Conservation (phyloP, 2,797 vertebrate genomes). For the Poeciliopsis presidionis region DNA sequence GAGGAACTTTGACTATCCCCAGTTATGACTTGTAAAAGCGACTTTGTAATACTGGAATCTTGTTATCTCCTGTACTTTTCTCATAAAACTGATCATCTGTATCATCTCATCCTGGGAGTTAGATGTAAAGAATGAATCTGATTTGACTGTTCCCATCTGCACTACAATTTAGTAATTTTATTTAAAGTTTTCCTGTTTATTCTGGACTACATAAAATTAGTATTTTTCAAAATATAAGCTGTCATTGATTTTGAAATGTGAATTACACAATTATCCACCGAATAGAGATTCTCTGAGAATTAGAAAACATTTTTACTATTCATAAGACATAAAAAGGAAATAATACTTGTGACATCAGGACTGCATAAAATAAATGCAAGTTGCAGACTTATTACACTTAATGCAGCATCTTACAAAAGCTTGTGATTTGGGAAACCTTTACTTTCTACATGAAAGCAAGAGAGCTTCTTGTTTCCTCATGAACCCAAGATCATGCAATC, state of each 20-base stretch:
- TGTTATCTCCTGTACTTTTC: neutral
- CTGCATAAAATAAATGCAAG: neutral
- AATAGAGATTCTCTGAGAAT: neutral
- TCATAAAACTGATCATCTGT: neutral
- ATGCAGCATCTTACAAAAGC: neutral
- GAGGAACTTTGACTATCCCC: too few relatives aligned
- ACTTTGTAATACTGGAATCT: neutral
- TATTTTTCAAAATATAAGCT: neutral
- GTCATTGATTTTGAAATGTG: too few relatives aligned
- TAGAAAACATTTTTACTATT: neutral
- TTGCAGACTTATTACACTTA: neutral
- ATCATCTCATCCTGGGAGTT: neutral
- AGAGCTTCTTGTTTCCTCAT: neutral
- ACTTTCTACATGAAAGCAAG: neutral
- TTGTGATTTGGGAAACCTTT: neutral
- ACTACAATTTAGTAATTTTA: neutral
- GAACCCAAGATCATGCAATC: neutral
- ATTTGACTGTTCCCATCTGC: neutral
- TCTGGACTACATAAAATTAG: neutral
- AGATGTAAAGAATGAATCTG: neutral
- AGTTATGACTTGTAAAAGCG: too few relatives aligned
- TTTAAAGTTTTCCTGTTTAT: neutral
- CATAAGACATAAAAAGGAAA: neutral
- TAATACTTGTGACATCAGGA: neutral
- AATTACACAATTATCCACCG: neutral